Base-by-base conservation (phyloP, 2,113 vertebrate genomes). In the Petrocephalus microphthalmus region DNA sequence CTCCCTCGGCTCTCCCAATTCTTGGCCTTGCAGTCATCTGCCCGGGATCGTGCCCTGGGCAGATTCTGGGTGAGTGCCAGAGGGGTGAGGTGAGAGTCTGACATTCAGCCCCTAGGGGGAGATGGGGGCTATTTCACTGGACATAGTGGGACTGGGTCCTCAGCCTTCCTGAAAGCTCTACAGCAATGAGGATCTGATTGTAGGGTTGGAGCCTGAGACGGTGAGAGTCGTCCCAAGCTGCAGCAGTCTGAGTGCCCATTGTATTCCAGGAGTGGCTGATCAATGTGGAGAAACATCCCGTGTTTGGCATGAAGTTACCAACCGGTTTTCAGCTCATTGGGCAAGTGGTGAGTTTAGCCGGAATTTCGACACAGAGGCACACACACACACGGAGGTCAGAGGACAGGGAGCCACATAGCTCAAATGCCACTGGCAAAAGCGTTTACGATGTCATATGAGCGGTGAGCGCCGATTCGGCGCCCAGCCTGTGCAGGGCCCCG, bases 301-400 rank as follows among this genome's bases (percentile, higher is more conserved):
- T 96, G 71, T 95, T 94, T 87, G 96, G 96, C 17, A 97, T 97
- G 96, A 97, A 97, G 92, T 92, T 96, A 45, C 96, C 96, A 0
- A 96, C 95, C 7, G 96, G 96, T 22, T 97, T 97, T 89, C 96
- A 97, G 91, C 95, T 96, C 33, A 97, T 97, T 81, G 96, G 96
- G 91, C 96, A 97, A 95, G 96, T 97, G 95, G 96, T 96, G 84
- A 60, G 95, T 94, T 42, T 81, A 5, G 45, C 67, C 19, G 60
- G 81, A 83, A 22, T 49, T 47, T 49, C 15, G n/a, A 5, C 8
- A 0, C 49, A 25, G 42, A 56, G 8, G 19, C 47, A 56, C 15
- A 42, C 42, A 42, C 42, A 42, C 42, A 42, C 42, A 42, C 42
- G 42, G 42, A 42, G 42, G 1, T 3, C 42, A 0, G 20, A 57